Conservation (phyloP, 1,140 invertebrate species). For the Xylocopa sonorina region DNA sequence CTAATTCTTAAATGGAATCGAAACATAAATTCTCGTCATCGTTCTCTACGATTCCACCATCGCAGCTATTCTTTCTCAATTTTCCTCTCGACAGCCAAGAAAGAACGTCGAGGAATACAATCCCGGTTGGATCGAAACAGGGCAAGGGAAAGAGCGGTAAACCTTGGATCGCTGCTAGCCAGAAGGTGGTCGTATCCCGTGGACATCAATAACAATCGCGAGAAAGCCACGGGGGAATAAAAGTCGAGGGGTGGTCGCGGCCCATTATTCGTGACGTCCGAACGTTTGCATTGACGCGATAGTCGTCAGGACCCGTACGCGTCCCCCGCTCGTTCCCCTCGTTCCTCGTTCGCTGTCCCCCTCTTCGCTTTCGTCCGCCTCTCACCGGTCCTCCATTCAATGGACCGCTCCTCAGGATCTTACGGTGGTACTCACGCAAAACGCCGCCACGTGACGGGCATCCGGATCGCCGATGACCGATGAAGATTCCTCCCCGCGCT, state of each 20-base stretch:
- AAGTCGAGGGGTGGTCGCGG: background rate
- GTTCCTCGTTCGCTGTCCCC: conserved; percentile 34
- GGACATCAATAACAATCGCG: conserved; percentile 11
- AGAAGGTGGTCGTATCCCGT: background rate
- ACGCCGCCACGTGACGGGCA: conserved; percentile 76
- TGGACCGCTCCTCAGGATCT: conserved; percentile 59
- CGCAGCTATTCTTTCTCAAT: no score
- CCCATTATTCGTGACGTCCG: conserved; percentile 34
- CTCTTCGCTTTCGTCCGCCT: conserved; percentile 40
- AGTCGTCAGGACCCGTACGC: conserved; percentile 53
- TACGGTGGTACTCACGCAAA: conserved; percentile 74
- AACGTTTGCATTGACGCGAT: conserved; percentile 62
- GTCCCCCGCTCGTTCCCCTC: no score
- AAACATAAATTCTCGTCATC: no score
- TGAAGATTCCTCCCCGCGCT: conserved; percentile 59
- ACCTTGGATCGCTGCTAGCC: background rate
- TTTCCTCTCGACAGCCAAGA: no score
- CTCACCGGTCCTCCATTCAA: conserved; percentile 56
- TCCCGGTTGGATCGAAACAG: background rate
- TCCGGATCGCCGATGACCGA: conserved; percentile 70
- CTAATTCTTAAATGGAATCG: no score
- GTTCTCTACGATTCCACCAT: no score
- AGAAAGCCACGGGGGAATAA: conserved; percentile 13
- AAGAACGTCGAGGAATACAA: no score
- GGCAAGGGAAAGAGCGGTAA: no score